Evolutionary conservation across 2,888 invertebrate species (phyloP).

Genomic region (Drosophila heteroneura): DNA sequence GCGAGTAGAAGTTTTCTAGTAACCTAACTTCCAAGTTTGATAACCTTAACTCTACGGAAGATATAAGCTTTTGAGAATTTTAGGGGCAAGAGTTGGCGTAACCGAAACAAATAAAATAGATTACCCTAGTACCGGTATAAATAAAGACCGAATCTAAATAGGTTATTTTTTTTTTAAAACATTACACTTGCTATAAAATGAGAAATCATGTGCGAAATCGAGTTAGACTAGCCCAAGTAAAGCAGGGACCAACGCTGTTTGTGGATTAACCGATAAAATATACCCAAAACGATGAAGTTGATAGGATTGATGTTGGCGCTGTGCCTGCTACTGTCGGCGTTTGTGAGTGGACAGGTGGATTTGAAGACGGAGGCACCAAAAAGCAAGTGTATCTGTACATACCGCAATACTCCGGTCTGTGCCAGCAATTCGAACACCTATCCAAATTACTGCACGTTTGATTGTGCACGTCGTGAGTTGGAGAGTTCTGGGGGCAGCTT

Average conservation of each 20-base stretch:
- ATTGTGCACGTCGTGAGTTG: conserved; percentile 64
- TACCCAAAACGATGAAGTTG: conserved; percentile 56
- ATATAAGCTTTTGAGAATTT: not conserved
- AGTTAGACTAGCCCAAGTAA: conserved; percentile 7
- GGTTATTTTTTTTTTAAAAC: not conserved
- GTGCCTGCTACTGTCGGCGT: conserved; percentile 56
- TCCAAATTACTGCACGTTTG: conserved; percentile 73
- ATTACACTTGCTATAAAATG: not conserved
- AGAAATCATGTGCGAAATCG: conserved; percentile 12
- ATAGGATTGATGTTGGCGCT: conserved; percentile 57
- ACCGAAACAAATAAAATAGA: not conserved
- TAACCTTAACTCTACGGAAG: not conserved
- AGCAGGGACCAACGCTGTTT: conserved; percentile 38
- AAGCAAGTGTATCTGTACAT: conserved; percentile 70
- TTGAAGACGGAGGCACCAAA: not conserved
- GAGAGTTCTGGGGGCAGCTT: conserved; percentile 74
- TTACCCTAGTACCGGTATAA: not conserved
- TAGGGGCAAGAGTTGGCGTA: not conserved
- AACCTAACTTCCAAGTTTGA: not conserved
- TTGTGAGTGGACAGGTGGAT: conserved; percentile 31
- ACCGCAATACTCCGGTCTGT: conserved; percentile 78
- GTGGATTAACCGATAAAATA: conserved; percentile 56
- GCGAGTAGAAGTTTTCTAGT: not conserved
- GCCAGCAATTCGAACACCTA: conserved; percentile 75
- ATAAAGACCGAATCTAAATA: not conserved